A percentile compares a stretch with the other conserved stretches of the same genome.
These are phyloP conservation scores for Ptychoptera albimana DNA, from an alignment of 2,888 invertebrate species.

Conservation along the genomic window DNA sequence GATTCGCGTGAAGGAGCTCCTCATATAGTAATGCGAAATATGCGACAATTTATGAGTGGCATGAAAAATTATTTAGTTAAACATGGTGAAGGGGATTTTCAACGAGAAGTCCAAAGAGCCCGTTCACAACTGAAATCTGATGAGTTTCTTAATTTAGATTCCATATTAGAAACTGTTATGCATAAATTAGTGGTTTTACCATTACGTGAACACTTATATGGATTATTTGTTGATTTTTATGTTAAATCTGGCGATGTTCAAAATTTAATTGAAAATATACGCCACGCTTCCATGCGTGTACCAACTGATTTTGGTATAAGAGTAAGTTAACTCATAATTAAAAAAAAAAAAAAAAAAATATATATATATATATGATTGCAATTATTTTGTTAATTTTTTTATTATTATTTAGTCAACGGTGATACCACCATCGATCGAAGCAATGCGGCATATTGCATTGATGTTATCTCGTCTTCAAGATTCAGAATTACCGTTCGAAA, in stretches of 20 bases:
- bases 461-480: constrained; percentile 71
- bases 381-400: constrained; percentile 4
- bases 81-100: constrained; percentile 86
- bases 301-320: constrained; percentile 28
- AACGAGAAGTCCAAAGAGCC: constrained; percentile 63
- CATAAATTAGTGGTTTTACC: constrained; percentile 81
- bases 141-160: constrained; percentile 89
- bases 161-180: constrained; percentile 87
- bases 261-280: constrained; percentile 37
- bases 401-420: constrained; percentile 42
- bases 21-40: constrained; percentile 74
- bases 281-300: constrained; percentile 25
- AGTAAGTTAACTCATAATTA: constrained; percentile 4
- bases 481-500: constrained; percentile 84
- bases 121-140: constrained; percentile 57
- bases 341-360: not conserved
- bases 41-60: constrained; percentile 94
- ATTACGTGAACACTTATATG: constrained; percentile 66
- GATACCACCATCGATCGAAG: constrained; percentile 56
- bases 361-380: constrained; percentile 5
- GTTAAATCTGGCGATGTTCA: constrained; percentile 56
- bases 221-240: constrained; percentile 78
- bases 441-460: constrained; percentile 61
- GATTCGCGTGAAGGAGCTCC: constrained; percentile 82
- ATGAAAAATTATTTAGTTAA: constrained; percentile 97